A percentile compares a stretch with the other conserved stretches of the same genome.
Conservation (phyloP, 2,797 vertebrate species). For the Darevskia mixta region DNA sequence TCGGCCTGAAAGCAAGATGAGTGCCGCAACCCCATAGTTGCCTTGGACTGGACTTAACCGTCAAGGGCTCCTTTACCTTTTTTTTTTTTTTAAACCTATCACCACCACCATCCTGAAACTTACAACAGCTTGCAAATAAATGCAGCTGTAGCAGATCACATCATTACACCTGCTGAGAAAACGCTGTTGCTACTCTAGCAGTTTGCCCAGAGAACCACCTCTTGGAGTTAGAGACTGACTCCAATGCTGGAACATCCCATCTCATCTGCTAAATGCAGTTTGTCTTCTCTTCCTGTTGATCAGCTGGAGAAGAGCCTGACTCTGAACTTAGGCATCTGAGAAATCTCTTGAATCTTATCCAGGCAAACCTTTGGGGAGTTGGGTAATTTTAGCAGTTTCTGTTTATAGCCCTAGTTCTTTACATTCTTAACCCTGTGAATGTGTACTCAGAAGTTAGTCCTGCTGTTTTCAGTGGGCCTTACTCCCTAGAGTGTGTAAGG, state of each 20-base stretch:
- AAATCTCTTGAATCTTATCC: neutral
- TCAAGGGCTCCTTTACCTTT: too few species aligned
- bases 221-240: neutral
- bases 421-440: neutral
- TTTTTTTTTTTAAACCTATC: too few species aligned
- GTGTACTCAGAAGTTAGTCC: too few species aligned
- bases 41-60: too few species aligned
- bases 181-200: too few species aligned
- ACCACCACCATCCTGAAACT: too few species aligned
- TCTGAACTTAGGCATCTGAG: neutral
- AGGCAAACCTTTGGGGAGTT: neutral
- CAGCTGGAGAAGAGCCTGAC: neutral
- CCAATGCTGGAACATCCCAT: neutral
- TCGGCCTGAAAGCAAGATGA: too few species aligned
- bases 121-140: too few species aligned
- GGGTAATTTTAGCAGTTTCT: neutral
- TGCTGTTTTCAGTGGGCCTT: neutral
- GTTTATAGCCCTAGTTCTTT: neutral
- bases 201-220: too few species aligned
- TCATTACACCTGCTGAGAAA: too few species aligned
- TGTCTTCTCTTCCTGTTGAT: neutral
- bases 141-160: too few species aligned
- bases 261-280: neutral
- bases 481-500: neutral
- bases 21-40: too few species aligned